phyloP scores from a whole-genome alignment of 2,888 invertebrate genomes.

The Lasioglossum morio region DNA sequence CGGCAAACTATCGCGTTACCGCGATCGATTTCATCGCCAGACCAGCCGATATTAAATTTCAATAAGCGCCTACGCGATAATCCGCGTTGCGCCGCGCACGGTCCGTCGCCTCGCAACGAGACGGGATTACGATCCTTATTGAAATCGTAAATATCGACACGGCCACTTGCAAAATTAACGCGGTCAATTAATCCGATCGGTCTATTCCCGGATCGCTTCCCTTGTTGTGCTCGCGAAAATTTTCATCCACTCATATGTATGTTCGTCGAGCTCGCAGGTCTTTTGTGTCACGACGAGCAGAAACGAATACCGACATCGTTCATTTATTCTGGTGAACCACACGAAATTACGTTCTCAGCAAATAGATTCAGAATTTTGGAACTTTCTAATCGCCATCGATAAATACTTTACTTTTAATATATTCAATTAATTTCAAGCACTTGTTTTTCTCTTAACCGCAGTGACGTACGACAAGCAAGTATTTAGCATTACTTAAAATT shows the following conservation, averaged over 20 bases:
- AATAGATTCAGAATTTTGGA: too few relatives aligned
- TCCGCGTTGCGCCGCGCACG: constrained; percentile 43
- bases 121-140: constrained; percentile 64
- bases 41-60: constrained; percentile 68
- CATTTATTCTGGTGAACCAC: neutral
- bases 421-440: neutral
- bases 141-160: constrained; percentile 62
- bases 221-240: neutral
- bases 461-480: neutral
- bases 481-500: neutral
- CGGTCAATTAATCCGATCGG: constrained; percentile 41
- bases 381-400: too few relatives aligned
- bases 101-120: constrained; percentile 41
- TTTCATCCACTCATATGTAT: neutral
- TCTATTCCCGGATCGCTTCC: constrained; percentile 8
- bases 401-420: neutral
- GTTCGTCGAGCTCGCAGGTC: neutral
- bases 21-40: constrained; percentile 61
- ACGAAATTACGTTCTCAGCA: neutral
- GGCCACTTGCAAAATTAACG: constrained; percentile 40
- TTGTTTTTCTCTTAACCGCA: neutral
- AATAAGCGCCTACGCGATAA: constrained; percentile 64
- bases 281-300: neutral
- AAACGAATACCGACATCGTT: neutral
- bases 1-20: constrained; percentile 60